Percentiles rank a stretch among this genome's conserved stretches.
These are phyloP conservation scores for Montipora sp. DNA, from an alignment of 64 coral and sea anemone species.

Conservation along the genomic window DNA sequence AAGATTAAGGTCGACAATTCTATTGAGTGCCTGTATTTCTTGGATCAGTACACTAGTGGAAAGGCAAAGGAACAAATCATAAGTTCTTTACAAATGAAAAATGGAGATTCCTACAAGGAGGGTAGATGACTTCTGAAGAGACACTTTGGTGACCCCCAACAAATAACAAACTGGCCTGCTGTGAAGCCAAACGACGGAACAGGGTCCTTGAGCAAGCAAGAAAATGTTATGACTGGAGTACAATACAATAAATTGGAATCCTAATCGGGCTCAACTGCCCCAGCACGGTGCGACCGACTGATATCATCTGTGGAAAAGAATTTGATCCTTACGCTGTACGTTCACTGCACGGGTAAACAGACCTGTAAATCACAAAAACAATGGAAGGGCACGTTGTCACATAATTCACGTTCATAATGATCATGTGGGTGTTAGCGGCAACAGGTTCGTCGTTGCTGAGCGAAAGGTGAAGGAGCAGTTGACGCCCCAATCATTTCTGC, in stretches of 20 bases:
- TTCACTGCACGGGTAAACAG: constrained; percentile 17
- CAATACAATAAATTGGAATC: constrained; percentile 10
- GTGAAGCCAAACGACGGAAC: constrained; percentile 43
- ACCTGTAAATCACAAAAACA: background rate
- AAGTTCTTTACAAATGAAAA: constrained; percentile 65
- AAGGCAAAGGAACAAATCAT: constrained; percentile 70
- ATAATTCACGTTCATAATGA: constrained; percentile 19
- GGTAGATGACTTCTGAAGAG: constrained; percentile 63
- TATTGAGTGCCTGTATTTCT: constrained; percentile 57
- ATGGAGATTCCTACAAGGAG: constrained; percentile 54
- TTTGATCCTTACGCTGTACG: background rate
- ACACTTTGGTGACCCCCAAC: constrained; percentile 64
- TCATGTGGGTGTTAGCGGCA: background rate
- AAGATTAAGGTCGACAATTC: constrained; percentile 50
- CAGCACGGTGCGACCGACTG: background rate
- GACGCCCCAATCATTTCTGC: background rate
- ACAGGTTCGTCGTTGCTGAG: background rate
- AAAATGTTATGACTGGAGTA: background rate
- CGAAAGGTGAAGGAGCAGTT: background rate
- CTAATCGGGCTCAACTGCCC: constrained; percentile 55
- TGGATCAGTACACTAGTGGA: constrained; percentile 67
- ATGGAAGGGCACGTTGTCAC: constrained; percentile 2
- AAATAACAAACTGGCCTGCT: background rate
- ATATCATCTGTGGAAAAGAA: background rate
- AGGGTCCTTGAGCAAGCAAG: background rate